Percentiles rank a stretch among this genome's conserved stretches.
These are phyloP conservation scores for Lacerta agilis DNA, from an alignment of 2,797 vertebrate genomes.

Conservation along the genomic window DNA sequence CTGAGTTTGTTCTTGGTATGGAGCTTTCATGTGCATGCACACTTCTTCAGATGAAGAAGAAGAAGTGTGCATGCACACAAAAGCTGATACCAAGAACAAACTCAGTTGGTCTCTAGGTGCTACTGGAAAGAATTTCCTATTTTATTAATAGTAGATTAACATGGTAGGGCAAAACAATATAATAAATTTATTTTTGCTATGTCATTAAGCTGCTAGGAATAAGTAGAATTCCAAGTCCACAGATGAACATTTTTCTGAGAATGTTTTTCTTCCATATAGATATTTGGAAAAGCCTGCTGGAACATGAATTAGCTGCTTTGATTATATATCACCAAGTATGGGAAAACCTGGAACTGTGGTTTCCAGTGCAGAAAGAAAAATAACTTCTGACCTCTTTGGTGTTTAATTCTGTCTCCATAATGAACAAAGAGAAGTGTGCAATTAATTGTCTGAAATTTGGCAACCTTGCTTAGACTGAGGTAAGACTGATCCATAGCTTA, in stretches of 20 bases:
- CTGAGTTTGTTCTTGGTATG: no score
- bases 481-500: background rate
- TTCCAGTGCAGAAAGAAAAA: constrained; percentile 35
- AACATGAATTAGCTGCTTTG: constrained; percentile 25
- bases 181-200: constrained; percentile 17
- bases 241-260: constrained; percentile 33
- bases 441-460: constrained; percentile 22
- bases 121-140: no score
- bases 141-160: background rate
- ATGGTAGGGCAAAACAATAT: background rate
- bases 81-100: no score
- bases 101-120: no score
- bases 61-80: no score
- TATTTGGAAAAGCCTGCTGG: constrained; percentile 22
- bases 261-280: constrained; percentile 38
- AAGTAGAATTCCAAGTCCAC: constrained; percentile 16
- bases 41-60: no score
- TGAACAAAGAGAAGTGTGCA: constrained; percentile 41
- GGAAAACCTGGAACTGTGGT: constrained; percentile 40
- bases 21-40: no score
- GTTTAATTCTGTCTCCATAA: constrained; percentile 36
- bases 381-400: background rate
- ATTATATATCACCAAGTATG: constrained; percentile 17
- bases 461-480: background rate
- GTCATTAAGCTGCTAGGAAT: constrained; percentile 21